Evolutionary conservation across 2,888 invertebrate genomes (phyloP).

Genomic region (Chydorus sphaericus): DNA sequence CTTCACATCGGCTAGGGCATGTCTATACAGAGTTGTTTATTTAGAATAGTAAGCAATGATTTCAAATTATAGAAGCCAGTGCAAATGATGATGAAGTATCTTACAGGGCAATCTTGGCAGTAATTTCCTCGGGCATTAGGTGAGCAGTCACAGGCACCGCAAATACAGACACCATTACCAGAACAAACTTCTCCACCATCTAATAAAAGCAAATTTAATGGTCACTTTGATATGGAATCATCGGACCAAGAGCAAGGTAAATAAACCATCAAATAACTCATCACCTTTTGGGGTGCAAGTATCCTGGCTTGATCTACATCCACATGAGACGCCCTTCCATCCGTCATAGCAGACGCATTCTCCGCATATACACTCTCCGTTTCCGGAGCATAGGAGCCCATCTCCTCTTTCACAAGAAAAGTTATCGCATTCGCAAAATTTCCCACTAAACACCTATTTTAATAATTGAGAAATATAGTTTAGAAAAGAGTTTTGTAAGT

Average conservation of each 20-base stretch:
- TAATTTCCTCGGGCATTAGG: constrained; percentile 31
- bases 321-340: constrained; percentile 73
- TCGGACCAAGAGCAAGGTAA: neutral
- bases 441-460: constrained; percentile 53
- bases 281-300: constrained; percentile 58
- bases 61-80: too few species aligned
- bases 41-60: neutral
- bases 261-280: constrained; percentile 3
- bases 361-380: constrained; percentile 80
- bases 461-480: too few species aligned
- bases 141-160: constrained; percentile 76
- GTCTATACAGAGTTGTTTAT: constrained; percentile 29
- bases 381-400: constrained; percentile 66
- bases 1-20: constrained; percentile 50
- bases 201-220: too few species aligned
- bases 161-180: constrained; percentile 76
- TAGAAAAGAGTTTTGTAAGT: too few species aligned
- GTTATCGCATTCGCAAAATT: constrained; percentile 89
- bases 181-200: constrained; percentile 38
- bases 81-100: too few species aligned
- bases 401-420: constrained; percentile 80
- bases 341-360: constrained; percentile 52
- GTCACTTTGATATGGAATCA: too few species aligned
- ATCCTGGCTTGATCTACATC: constrained; percentile 57
- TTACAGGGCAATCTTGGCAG: constrained; percentile 55